Base-by-base conservation (phyloP, 1,140 invertebrate genomes). In the Thaumatotibia leucotreta region DNA sequence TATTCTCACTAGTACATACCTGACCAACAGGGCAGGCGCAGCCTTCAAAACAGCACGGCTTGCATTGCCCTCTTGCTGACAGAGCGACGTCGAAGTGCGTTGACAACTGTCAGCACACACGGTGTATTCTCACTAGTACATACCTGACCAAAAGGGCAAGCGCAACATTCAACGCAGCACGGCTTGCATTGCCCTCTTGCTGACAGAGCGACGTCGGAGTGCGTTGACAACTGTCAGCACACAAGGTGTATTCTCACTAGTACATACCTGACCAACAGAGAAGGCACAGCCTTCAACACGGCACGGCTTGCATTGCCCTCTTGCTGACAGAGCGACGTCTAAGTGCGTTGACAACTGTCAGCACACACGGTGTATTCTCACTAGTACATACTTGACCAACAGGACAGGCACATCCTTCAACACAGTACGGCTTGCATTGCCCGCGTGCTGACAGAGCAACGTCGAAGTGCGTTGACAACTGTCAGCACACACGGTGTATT, bases 241-340 rank as follows among this genome's bases (percentile, higher is more conserved):
- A 96, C 14, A 93, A 91, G 75, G 95, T 94, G 79, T 95, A 97
- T 6, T 93, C 27, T 6, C 6, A 6, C 27, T 6, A 29, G 27
- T 29, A n/a, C 27, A 29, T 29, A 29, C 27, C 27, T 29, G 27
- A 29, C 27, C 27, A 29, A 29, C 27, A 29, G 96, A 96, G 83
- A 97, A 98, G 67, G 96, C 96, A 85, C 97, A 98, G 0, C 97
- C 97, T 83, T 98, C 97, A 0, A 97, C 95, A 78, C 97, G 98
- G 32, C 90, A 91, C 11, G 92, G 91, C 45, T 86, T 89, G 82
- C 95, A 96, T 0, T 74, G 39, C 32, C 70, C 72, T 27, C 85
- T 73, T 1, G 86, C 77, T 0, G 68, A 23, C 3, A 80, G 67
- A n/a, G 82, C 69, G 32, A 76, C 83, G 83, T 96, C 95, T 2